Evolutionary conservation across 2,797 vertebrate genomes (phyloP).

Genomic region (Perodicticus potto): DNA sequence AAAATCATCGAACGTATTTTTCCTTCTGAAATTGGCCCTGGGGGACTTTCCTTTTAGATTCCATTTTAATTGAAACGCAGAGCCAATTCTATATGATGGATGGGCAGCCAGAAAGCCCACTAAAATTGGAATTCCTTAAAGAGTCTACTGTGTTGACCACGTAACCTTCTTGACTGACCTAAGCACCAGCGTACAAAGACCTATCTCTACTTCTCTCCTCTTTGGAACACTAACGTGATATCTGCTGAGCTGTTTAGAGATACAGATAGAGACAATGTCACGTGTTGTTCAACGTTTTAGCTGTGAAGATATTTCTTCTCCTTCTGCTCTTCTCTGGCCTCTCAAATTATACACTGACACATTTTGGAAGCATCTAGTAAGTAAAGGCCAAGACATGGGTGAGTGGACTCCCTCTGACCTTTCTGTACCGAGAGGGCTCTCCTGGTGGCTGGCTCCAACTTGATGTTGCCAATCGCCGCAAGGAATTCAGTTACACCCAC

Average conservation of each 20-base stretch:
- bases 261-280: conserved; percentile 47
- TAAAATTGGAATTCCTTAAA: conserved; percentile 67
- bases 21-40: conserved; percentile 83
- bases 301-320: conserved; percentile 30
- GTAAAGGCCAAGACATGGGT: conserved; percentile 38
- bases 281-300: not conserved
- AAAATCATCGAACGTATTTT: conserved; percentile 85
- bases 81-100: conserved; percentile 80
- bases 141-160: conserved; percentile 71
- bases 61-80: conserved; percentile 87
- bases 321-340: not conserved
- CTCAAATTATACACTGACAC: not conserved
- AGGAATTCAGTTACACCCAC: conserved; percentile 60
- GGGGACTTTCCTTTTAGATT: conserved; percentile 86
- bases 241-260: conserved; percentile 49
- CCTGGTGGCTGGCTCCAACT: conserved; percentile 54
- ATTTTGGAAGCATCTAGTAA: conserved; percentile 63
- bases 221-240: conserved; percentile 61
- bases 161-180: conserved; percentile 72
- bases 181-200: conserved; percentile 78
- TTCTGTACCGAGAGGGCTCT: conserved; percentile 28
- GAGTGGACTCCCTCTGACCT: not conserved
- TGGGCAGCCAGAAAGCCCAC: conserved; percentile 74
- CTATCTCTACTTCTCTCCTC: conserved; percentile 68
- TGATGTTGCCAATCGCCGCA: conserved; percentile 58